Conservation (phyloP, 2,797 vertebrate genomes). For the Uromys caudimaculatus region DNA sequence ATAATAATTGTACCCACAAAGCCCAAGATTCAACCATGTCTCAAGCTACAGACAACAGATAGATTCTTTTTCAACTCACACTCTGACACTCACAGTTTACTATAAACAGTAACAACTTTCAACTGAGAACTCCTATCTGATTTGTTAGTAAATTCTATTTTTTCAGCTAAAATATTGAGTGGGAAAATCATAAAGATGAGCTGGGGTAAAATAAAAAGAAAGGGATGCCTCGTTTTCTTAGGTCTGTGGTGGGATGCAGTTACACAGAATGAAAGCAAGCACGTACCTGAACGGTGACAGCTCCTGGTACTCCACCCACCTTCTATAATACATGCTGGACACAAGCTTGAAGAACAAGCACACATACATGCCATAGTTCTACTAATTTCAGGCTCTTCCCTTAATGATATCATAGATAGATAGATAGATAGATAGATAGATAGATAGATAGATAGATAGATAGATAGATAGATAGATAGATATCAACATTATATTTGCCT, state of each 20-base stretch:
- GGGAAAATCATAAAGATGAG: neutral
- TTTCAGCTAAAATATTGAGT: conserved; percentile 6
- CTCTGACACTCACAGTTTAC: neutral
- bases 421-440: neutral
- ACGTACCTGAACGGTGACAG: neutral
- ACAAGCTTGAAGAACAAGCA: neutral
- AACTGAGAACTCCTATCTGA: conserved; percentile 7
- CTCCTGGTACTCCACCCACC: accelerated
- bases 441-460: neutral
- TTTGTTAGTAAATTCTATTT: neutral
- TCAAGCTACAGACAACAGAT: neutral
- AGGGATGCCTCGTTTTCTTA: neutral
- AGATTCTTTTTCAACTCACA: neutral
- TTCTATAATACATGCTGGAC: neutral
- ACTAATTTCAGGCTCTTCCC: neutral
- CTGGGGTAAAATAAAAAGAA: neutral
- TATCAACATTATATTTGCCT: neutral
- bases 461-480: neutral
- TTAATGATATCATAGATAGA: neutral
- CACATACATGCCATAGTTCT: neutral
- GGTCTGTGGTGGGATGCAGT: neutral
- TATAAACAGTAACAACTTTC: neutral
- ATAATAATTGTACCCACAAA: neutral
- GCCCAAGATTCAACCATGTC: neutral
- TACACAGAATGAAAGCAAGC: neutral